These are phyloP conservation scores for Trichomalopsis sarcophagae DNA, from an alignment of 1,140 invertebrate species.

Conservation along the genomic window DNA sequence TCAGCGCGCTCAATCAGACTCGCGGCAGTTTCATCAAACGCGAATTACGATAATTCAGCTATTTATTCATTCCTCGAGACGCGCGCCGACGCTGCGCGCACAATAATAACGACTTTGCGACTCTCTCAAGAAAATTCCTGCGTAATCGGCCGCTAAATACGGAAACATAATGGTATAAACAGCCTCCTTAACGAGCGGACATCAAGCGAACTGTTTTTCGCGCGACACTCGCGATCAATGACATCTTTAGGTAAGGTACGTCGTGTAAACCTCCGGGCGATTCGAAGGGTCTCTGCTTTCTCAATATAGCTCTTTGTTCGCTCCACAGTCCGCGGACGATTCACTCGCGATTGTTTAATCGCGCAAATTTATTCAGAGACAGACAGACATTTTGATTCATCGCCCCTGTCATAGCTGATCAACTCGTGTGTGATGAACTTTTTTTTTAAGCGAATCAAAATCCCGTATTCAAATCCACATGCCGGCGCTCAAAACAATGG, in stretches of 20 bases:
- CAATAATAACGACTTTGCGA: not conserved
- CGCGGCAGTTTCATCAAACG: not conserved
- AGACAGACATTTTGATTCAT: not conserved
- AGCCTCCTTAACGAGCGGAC: not conserved
- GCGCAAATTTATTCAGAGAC: too few relatives aligned
- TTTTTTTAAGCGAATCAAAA: too few relatives aligned
- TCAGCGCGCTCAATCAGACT: not conserved
- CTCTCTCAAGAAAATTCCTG: not conserved
- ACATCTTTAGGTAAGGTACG: not conserved
- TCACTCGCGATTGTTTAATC: too few relatives aligned
- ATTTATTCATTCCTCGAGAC: not conserved
- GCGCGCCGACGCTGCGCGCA: too few relatives aligned
- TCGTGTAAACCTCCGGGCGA: not conserved
- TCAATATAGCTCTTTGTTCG: not conserved
- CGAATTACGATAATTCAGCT: not conserved
- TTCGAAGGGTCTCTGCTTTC: not conserved
- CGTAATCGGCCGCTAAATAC: not conserved
- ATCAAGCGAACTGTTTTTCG: conserved; percentile 20
- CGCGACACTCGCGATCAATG: not conserved
- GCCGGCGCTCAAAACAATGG: not conserved
- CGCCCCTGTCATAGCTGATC: too few relatives aligned
- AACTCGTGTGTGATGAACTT: too few relatives aligned
- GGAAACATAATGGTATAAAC: not conserved
- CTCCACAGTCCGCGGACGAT: too few relatives aligned
- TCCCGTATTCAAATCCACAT: not conserved